A percentile compares a stretch with the other conserved stretches of the same genome.
phyloP scores from a whole-genome alignment of 2,797 vertebrate genomes.

The Phrynocephalus vlangalii region DNA sequence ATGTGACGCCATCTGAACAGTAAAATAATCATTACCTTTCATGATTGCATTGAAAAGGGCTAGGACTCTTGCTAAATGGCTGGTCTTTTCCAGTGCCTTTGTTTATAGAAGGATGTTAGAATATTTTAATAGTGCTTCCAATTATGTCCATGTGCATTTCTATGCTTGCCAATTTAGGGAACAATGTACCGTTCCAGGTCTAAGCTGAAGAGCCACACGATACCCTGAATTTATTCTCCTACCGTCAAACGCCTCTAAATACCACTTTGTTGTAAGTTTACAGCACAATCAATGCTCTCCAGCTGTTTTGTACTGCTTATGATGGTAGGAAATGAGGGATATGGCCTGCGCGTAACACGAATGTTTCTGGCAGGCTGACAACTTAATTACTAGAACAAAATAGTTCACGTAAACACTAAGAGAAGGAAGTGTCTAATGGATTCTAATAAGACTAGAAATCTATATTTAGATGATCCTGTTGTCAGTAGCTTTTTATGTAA shows the following conservation, averaged over 20 bases:
- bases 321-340: constrained; percentile 2
- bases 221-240: constrained; percentile 18
- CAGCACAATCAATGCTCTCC: constrained; percentile 14
- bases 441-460: constrained; percentile 28
- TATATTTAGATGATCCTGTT: constrained; percentile 35
- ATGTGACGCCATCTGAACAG: background rate
- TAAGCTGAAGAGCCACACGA: constrained; percentile 5
- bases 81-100: constrained; percentile 17
- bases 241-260: background rate
- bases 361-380: constrained; percentile 13
- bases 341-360: background rate
- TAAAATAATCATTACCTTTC: constrained; percentile 29
- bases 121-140: background rate
- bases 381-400: constrained; percentile 31
- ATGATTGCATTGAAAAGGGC: background rate
- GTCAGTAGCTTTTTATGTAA: constrained; percentile 21
- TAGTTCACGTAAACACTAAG: background rate
- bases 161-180: background rate
- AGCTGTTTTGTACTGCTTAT: constrained; percentile 33
- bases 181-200: background rate
- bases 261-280: fast-evolving
- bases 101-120: background rate
- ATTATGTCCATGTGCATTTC: background rate
- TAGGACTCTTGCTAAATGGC: constrained; percentile 9
- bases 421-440: background rate